Base-by-base conservation (phyloP, 2,797 vertebrate genomes). In the Anabacerthia variegaticeps region DNA sequence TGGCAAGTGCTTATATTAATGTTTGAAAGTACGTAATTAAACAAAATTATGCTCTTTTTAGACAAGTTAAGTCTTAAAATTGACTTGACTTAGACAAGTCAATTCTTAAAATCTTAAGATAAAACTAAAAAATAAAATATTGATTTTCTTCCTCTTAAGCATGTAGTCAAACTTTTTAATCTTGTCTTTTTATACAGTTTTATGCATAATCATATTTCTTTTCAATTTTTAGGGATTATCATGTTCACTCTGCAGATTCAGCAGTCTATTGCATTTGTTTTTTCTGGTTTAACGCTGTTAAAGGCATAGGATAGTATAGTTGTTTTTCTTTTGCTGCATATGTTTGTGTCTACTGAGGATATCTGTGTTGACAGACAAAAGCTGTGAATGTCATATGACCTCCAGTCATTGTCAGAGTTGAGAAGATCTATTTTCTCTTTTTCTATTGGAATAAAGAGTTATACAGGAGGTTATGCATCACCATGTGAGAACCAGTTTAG, bases 21-120 rank as follows among this genome's bases (percentile, higher is more conserved):
- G 2, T 78, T 39, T 68, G 66, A 83, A 83, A 72, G 15, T 10
- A 65, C 34, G 9, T 32, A 52, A 23, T 92, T 87, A 89, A 83
- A 91, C 37, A 74, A 84, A 65, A 65, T 65, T 49, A 65, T 58
- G n/a, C 27, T 88, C 16, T 39, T 92, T 92, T 91, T 72, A 62
- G 34, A 78, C 61, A 71, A 68, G 15, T 2, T 61, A 36, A 22
- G 68, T 56, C 41, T 65, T 65, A n/a, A 65, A 65, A 65, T 24
- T 46, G 41, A 24, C 22, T 65, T n/a, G 15, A 65, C 30, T 23
- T n/a, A 44, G 30, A 28, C 52, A 85, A 85, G 66, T 66, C 20
- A 67, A 55, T 44, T 58, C 20, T n/a, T 71, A 54, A 79, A 72
- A 65, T 52, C 41, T 51, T 83, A 30, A 83, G 7, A 37, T 34